Conservation (phyloP, 2,888 invertebrate species). For the Tachina lurida region DNA sequence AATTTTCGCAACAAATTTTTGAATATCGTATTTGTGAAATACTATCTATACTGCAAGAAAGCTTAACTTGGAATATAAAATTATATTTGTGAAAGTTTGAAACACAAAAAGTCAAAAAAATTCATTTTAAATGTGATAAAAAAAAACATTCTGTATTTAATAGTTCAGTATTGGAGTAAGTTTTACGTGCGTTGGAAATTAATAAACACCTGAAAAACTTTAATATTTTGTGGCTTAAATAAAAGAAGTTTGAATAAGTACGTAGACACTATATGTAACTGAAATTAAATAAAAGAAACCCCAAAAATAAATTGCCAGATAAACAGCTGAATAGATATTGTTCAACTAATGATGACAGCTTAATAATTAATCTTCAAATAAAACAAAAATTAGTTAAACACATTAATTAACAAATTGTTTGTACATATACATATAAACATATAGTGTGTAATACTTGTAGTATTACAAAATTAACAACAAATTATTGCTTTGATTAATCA, state of each 20-base stretch:
- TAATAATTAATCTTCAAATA: constrained; percentile 23
- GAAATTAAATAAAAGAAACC: constrained; percentile 17
- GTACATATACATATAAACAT: background rate
- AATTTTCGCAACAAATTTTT: constrained; percentile 2
- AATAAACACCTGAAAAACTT: constrained; percentile 57
- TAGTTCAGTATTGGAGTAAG: constrained; percentile 42
- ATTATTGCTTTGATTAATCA: constrained; percentile 5
- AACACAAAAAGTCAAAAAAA: constrained; percentile 49
- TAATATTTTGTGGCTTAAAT: background rate
- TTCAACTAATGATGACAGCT: constrained; percentile 31
- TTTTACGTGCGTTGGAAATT: constrained; percentile 65
- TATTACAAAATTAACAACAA: constrained; percentile 1
- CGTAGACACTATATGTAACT: background rate
- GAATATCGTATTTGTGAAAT: constrained; percentile 1
- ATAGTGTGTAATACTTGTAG: background rate
- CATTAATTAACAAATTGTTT: constrained; percentile 9
- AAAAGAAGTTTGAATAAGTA: constrained; percentile 1
- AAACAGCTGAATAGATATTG: background rate
- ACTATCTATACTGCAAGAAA: background rate
- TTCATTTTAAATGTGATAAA: constrained; percentile 37
- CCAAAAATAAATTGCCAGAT: background rate
- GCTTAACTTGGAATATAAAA: constrained; percentile 33
- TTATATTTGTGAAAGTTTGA: constrained; percentile 67
- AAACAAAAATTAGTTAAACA: constrained; percentile 2
- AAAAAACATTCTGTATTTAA: constrained; percentile 37